A percentile compares a stretch with the other conserved stretches of the same genome.
These are phyloP conservation scores for Polydrusus pterygomalis DNA, from an alignment of 2,888 invertebrate species.

Conservation along the genomic window DNA sequence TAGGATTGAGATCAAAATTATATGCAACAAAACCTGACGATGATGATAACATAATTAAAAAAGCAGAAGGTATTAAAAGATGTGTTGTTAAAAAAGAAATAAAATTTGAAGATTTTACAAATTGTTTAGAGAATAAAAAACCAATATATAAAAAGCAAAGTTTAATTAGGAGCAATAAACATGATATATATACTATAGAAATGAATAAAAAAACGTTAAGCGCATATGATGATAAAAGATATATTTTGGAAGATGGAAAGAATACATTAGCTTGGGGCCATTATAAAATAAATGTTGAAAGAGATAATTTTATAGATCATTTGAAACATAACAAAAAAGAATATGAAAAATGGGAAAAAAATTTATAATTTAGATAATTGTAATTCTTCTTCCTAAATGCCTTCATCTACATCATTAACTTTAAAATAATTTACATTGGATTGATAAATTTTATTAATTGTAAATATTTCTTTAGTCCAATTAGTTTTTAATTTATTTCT, in stretches of 20 bases:
- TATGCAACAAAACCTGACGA: conserved; percentile 5
- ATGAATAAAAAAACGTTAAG: conserved; percentile 1
- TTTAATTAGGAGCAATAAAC: conserved; percentile 6
- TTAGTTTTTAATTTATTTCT: not conserved
- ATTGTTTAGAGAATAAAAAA: conserved; percentile 1
- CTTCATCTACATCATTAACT: not conserved
- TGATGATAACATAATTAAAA: conserved; percentile 2
- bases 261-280: conserved; percentile 4
- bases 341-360: not conserved
- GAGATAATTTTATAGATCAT: too few relatives aligned
- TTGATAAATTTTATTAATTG: not conserved
- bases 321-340: too few relatives aligned
- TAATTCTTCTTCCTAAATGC: not conserved
- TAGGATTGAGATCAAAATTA: conserved; percentile 7
- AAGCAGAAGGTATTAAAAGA: not conserved
- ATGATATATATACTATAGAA: conserved; percentile 6
- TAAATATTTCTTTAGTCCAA: not conserved
- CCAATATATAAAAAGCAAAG: conserved; percentile 3
- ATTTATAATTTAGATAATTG: not conserved
- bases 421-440: conserved; percentile 1
- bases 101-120: conserved; percentile 5
- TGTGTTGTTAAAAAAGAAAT: conserved; percentile 1
- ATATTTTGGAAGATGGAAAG: not conserved
- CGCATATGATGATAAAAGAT: conserved; percentile 7
- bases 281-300: not conserved